Evolutionary conservation across 1,140 invertebrate genomes (phyloP).

Genomic region (Dreissena rostriformis): DNA sequence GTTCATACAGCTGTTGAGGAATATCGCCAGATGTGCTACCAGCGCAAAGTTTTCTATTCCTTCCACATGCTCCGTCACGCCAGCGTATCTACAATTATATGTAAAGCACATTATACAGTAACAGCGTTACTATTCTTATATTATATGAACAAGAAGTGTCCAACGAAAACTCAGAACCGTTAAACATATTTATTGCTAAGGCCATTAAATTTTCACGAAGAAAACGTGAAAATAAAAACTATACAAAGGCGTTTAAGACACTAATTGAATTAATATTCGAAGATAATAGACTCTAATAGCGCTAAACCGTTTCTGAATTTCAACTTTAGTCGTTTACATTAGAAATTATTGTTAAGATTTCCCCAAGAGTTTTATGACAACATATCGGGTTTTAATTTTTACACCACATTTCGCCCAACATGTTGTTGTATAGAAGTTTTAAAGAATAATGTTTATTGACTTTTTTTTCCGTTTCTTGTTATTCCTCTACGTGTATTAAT

Average conservation of each 20-base stretch:
- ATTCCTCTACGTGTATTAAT: no score
- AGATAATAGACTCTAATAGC: no score
- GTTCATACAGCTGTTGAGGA: constrained; percentile 88
- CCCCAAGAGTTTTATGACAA: no score
- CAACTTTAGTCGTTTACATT: no score
- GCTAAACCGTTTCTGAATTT: no score
- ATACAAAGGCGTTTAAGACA: background rate
- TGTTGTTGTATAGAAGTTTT: no score
- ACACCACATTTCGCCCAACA: no score
- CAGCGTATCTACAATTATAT: background rate
- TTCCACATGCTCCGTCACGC: background rate
- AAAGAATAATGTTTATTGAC: no score
- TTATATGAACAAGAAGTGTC: no score
- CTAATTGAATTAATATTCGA: background rate
- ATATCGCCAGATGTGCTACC: constrained; percentile 81
- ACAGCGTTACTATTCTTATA: background rate
- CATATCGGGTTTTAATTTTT: no score
- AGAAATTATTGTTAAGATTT: no score
- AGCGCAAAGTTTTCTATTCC: constrained; percentile 51
- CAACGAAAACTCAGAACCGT: background rate
- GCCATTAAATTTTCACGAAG: background rate
- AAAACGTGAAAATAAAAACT: background rate
- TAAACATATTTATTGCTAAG: background rate
- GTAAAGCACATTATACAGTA: background rate
- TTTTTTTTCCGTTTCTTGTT: no score